Conservation (phyloP, 2,797 vertebrate species). For the Coilia nasus region DNA sequence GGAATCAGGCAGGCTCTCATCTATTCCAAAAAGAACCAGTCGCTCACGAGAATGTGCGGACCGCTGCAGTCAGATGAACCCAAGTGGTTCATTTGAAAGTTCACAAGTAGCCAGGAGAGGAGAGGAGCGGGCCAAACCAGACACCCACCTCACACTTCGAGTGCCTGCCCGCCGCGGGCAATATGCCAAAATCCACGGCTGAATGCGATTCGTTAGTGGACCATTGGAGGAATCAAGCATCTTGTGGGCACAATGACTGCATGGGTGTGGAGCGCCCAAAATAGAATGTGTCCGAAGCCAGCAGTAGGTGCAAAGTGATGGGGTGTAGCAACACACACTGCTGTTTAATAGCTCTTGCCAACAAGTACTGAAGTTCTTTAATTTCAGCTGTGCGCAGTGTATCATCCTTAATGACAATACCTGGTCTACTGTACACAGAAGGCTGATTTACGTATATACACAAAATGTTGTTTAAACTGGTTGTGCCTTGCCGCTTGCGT, state of each 20-base stretch:
- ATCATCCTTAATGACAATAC: neutral
- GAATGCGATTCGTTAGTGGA: constrained; percentile 64
- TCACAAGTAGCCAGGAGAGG: constrained; percentile 51
- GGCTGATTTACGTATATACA: neutral
- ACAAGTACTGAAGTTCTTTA: constrained; percentile 2
- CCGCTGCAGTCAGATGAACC: constrained; percentile 50
- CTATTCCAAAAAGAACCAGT: constrained; percentile 29
- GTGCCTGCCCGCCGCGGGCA: constrained; percentile 57
- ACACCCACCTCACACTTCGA: constrained; percentile 50
- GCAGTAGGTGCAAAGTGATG: constrained; percentile 22
- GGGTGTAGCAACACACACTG: constrained; percentile 3
- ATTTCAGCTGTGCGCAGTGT: neutral
- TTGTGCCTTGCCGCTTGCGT: neutral
- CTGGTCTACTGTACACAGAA: neutral
- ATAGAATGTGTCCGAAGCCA: constrained; percentile 60
- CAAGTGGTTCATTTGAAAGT: constrained; percentile 54
- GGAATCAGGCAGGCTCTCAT: neutral
- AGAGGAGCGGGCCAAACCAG: neutral
- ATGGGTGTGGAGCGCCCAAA: constrained; percentile 69
- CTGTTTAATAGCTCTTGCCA: neutral
- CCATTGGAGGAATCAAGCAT: constrained; percentile 62
- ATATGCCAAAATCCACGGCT: constrained; percentile 63
- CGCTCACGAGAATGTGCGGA: constrained; percentile 63
- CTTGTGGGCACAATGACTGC: constrained; percentile 68
- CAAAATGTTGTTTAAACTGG: neutral